These are phyloP conservation scores for Pangasius djambal DNA, from an alignment of 2,797 vertebrate genomes.

Conservation along the genomic window DNA sequence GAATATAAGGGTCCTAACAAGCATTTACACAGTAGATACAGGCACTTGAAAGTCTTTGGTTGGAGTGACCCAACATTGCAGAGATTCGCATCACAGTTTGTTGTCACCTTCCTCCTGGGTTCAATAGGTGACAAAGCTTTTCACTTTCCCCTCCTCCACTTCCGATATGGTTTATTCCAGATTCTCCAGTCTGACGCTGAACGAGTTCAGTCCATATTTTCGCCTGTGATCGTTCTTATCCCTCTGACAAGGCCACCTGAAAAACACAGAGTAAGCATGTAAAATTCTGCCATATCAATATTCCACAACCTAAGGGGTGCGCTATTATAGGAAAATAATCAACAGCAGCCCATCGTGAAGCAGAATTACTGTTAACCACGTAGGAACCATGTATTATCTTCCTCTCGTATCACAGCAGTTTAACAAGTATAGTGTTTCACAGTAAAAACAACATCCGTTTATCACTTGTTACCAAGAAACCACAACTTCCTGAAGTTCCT, in stretches of 20 bases:
- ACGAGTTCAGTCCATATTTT: conserved; percentile 65
- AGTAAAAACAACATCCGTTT: not conserved
- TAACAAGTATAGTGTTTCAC: not conserved
- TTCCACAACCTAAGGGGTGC: not conserved
- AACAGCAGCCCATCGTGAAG: not conserved
- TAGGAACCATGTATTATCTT: not conserved
- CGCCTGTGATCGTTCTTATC: conserved; percentile 69
- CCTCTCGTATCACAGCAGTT: not conserved
- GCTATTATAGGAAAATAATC: too few species aligned
- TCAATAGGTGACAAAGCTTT: conserved; percentile 84
- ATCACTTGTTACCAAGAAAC: too few species aligned
- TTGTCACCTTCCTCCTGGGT: conserved; percentile 81
- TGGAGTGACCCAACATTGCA: conserved; percentile 98
- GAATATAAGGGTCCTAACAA: conserved; percentile 79
- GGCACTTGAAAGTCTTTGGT: conserved; percentile 99
- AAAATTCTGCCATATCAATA: not conserved
- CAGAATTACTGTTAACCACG: not conserved
- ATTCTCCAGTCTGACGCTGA: conserved; percentile 52
- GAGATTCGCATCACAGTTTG: conserved; percentile 86
- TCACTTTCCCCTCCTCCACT: conserved; percentile 60
- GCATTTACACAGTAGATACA: conserved; percentile 98
- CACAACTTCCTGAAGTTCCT: not conserved
- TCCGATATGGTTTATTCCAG: conserved; percentile 67
- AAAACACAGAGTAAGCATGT: conserved; percentile 36
- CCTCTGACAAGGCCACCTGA: conserved; percentile 94